A percentile compares a stretch with the other conserved stretches of the same genome.
These are phyloP conservation scores for Drosophila trapezifrons DNA, from an alignment of 1,140 invertebrate genomes.

Conservation along the genomic window DNA sequence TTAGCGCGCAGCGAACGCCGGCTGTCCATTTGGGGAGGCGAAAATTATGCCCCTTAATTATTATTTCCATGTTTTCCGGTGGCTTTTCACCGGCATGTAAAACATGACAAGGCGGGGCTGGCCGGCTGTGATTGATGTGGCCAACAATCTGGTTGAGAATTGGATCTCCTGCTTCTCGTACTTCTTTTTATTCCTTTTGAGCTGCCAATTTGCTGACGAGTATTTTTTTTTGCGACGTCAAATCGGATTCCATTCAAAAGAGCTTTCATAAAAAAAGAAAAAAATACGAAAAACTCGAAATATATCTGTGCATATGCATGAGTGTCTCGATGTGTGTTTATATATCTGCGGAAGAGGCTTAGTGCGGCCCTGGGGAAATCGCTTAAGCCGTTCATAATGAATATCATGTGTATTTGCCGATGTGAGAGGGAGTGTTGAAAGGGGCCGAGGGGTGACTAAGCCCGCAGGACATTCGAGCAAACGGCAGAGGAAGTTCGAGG, in stretches of 20 bases:
- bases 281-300: slow-evolving; percentile 29
- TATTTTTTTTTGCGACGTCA: slow-evolving; percentile 53
- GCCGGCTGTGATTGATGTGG: slow-evolving; percentile 55
- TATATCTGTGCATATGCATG: slow-evolving; percentile 72
- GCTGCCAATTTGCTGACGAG: slow-evolving; percentile 72
- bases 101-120: slow-evolving; percentile 41
- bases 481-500: slow-evolving; percentile 16
- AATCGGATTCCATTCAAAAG: slow-evolving; percentile 74
- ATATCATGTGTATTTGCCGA: slow-evolving; percentile 64
- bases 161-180: slow-evolving; percentile 19
- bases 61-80: slow-evolving; percentile 57
- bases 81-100: slow-evolving; percentile 40
- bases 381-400: slow-evolving; percentile 84
- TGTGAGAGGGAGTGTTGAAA: slow-evolving; percentile 21
- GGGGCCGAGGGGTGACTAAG: slow-evolving; percentile 12
- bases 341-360: slow-evolving; percentile 77
- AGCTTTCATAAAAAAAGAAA: slow-evolving; percentile 45
- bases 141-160: slow-evolving; percentile 45
- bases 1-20: slow-evolving; percentile 50
- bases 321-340: slow-evolving; percentile 39
- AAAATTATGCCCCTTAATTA: slow-evolving; percentile 76
- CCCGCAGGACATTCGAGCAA: slow-evolving; percentile 17
- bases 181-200: slow-evolving; percentile 15
- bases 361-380: slow-evolving; percentile 79
- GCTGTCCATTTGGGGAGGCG: slow-evolving; percentile 24